Percentiles rank a stretch among this genome's conserved stretches.
Evolutionary conservation across 2,797 vertebrate species (phyloP).

Genomic region (Hypotaenidia okinawae): DNA sequence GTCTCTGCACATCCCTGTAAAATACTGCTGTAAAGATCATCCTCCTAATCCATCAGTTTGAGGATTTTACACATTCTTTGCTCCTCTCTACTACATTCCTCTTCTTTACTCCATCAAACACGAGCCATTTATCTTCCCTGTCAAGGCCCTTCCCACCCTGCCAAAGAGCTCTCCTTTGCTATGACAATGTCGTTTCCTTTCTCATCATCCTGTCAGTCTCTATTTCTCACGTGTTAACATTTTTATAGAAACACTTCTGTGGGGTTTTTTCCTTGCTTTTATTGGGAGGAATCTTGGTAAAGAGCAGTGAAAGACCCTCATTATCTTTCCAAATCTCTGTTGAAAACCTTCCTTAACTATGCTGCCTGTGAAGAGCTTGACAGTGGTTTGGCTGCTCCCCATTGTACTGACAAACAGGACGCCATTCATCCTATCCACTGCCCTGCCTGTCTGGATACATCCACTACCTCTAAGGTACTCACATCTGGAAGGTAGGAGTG

Average conservation of each 20-base stretch:
- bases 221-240: slow-evolving; percentile 36
- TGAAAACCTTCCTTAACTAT: background rate
- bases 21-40: slow-evolving; percentile 14
- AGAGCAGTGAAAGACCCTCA: background rate
- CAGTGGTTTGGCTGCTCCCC: background rate
- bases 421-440: background rate
- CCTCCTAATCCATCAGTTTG: slow-evolving; percentile 21
- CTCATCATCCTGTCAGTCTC: slow-evolving; percentile 37
- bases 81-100: background rate
- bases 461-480: background rate
- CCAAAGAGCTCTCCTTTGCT: slow-evolving; percentile 38
- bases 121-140: slow-evolving; percentile 47
- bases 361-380: background rate
- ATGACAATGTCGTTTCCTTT: slow-evolving; percentile 26
- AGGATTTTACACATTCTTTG: slow-evolving; percentile 31
- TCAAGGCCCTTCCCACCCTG: slow-evolving; percentile 34
- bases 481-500: background rate
- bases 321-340: background rate
- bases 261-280: background rate
- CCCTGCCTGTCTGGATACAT: background rate
- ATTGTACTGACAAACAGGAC: background rate
- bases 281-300: background rate
- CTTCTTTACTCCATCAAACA: slow-evolving; percentile 29
- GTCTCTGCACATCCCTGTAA: background rate
- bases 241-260: slow-evolving; percentile 40